A percentile compares a stretch with the other conserved stretches of the same genome.
phyloP scores from a whole-genome alignment of 2,888 invertebrate species.

The Cheiracanthium punctorium region DNA sequence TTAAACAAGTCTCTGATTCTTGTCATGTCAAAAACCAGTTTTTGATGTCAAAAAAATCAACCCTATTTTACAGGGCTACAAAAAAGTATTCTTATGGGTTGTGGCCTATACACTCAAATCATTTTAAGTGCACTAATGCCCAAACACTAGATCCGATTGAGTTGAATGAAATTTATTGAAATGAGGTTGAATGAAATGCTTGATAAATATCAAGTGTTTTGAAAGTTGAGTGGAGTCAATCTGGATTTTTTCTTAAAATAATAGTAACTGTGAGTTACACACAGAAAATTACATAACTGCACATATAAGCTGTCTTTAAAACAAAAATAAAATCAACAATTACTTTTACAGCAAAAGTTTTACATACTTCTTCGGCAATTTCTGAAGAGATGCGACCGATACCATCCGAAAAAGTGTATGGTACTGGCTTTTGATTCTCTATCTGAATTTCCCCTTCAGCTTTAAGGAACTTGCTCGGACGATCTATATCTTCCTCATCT shows the following conservation, averaged over 20 bases:
- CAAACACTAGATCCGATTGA: too few relatives aligned
- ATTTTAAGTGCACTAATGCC: too few relatives aligned
- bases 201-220: too few relatives aligned
- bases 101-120: too few relatives aligned
- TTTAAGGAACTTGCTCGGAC: neutral
- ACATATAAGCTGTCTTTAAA: neutral
- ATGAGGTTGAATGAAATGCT: too few relatives aligned
- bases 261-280: neutral
- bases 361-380: slow-evolving; percentile 63
- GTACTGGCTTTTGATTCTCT: slow-evolving; percentile 15
- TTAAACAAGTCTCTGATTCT: too few relatives aligned
- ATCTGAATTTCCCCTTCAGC: neutral
- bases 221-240: too few relatives aligned
- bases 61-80: too few relatives aligned
- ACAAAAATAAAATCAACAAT: neutral
- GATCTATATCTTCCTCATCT: neutral
- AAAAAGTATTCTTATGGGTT: too few relatives aligned
- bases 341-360: neutral
- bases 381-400: slow-evolving; percentile 69
- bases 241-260: neutral
- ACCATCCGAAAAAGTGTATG: slow-evolving; percentile 71
- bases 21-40: too few relatives aligned
- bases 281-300: neutral
- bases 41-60: too few relatives aligned
- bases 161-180: too few relatives aligned